Conservation (phyloP, 1,140 invertebrate genomes). For the Charaxes varanes region DNA sequence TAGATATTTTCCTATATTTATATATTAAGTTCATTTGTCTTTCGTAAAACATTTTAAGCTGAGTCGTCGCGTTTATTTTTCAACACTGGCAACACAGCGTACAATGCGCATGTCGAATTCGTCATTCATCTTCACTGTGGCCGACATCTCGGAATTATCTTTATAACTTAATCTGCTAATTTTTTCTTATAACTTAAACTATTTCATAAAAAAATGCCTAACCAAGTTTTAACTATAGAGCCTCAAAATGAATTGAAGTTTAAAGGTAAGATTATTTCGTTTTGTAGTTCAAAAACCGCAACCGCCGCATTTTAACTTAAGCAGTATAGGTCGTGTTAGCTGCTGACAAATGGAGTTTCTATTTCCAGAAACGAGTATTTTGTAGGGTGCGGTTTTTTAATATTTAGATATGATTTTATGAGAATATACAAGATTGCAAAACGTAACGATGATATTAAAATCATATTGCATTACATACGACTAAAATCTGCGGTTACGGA, state of each 20-base stretch:
- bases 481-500: too few species aligned
- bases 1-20: too few species aligned
- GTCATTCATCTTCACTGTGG: constrained; percentile 55
- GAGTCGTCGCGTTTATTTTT: too few species aligned
- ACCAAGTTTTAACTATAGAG: constrained; percentile 82
- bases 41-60: too few species aligned
- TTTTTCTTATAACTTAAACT: constrained; percentile 51
- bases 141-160: constrained; percentile 51
- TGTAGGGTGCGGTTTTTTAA: constrained; percentile 65
- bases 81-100: constrained; percentile 26
- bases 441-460: too few species aligned
- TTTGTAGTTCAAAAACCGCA: constrained; percentile 29
- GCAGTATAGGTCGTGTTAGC: constrained; percentile 58
- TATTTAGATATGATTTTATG: constrained; percentile 3
- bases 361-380: constrained; percentile 70
- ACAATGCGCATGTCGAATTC: constrained; percentile 59
- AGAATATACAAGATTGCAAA: constrained; percentile 3
- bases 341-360: constrained; percentile 73
- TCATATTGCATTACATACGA: too few species aligned
- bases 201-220: constrained; percentile 68
- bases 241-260: constrained; percentile 84
- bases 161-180: constrained; percentile 47
- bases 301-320: constrained; percentile 58
- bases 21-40: too few species aligned
- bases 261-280: constrained; percentile 76